Base-by-base conservation (phyloP, 2,888 invertebrate species). In the Dryocosmus kuriphilus region DNA sequence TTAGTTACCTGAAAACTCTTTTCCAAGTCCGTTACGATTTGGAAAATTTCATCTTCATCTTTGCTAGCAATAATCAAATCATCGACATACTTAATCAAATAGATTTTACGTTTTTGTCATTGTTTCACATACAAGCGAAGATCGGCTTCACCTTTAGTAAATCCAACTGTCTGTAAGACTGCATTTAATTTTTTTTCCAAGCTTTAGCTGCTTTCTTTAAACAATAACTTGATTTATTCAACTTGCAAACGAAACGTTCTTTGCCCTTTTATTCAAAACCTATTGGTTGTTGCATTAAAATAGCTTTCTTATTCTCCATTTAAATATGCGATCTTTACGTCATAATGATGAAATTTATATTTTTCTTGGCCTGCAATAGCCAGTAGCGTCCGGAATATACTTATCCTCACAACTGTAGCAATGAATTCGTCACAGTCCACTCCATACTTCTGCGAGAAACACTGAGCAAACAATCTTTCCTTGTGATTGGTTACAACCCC, bases 191-290 rank as follows among this genome's bases (percentile, higher is more conserved):
- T 60, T n/a, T 60, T 24, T 88, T 83, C 87, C 88, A 89, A 0
- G 74, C 75, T 71, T 85, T 80, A 32, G 87, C 85, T 11, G 86
- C 81, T 74, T 88, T 88, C 74, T 86, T 87, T 16, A 88, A 79
- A 9, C 87, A 87, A 81, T 89, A 89, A 8, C 89, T 71, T 55
- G 77, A 79, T 35, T 82, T 11, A n/a, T n/a, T n/a, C n/a, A n/a
- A n/a, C n/a, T n/a, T n/a, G n/a, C n/a, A n/a, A n/a, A n/a, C n/a
- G n/a, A 74, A 46, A 60, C 22, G 7, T 24, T 77, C 57, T 67
- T 75, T 57, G 19, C 76, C 62, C 51, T 9, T 67, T 4, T n/a
- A 51, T 41, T 65, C 32, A 76, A 78, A 83, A 46, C 82, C 83
- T 46, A 82, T 78, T 19, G 85, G 83, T 30, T 81, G 81, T n/a